A percentile compares a stretch with the other conserved stretches of the same genome.
Conservation (phyloP, 2,113 vertebrate species). For the Oxyura jamaicensis region DNA sequence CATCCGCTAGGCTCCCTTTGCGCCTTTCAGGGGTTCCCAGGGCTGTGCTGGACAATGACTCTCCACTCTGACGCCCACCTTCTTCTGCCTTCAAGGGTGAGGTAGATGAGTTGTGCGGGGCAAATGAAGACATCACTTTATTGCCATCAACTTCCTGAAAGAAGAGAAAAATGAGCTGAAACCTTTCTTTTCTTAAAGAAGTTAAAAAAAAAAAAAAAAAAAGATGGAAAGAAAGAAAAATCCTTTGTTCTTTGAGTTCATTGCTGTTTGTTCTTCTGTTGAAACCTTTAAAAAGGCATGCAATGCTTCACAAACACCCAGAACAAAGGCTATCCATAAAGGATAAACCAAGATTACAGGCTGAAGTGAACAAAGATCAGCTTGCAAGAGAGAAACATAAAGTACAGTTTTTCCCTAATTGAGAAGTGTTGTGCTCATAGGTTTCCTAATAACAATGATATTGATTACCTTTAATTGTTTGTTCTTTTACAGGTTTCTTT, state of each 20-base stretch:
- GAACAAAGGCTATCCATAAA: conserved; percentile 69
- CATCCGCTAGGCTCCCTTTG: conserved; percentile 97
- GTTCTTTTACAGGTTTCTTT: conserved; percentile 50
- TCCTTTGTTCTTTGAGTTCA: conserved; percentile 45
- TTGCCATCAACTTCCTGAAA: conserved; percentile 92
- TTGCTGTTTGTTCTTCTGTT: conserved; percentile 42
- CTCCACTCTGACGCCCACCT: conserved; percentile 88
- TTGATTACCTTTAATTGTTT: conserved; percentile 59
- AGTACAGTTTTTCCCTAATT: conserved; percentile 34
- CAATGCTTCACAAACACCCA: conserved; percentile 48
- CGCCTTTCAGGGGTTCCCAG: conserved; percentile 95
- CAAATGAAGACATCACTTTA: conserved; percentile 94
- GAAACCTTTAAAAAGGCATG: conserved; percentile 51
- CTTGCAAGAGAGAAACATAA: conserved; percentile 51
- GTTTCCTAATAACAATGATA: conserved; percentile 58
- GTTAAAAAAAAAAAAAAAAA: not conserved
- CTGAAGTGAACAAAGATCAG: conserved; percentile 57
- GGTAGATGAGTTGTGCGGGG: conserved; percentile 97
- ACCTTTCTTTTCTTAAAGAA: conserved; percentile 16
- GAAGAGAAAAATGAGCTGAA: conserved; percentile 40
- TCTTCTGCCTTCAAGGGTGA: conserved; percentile 96
- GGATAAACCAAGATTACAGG: conserved; percentile 55
- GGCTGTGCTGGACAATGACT: conserved; percentile 82
- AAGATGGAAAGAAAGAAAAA: not conserved
- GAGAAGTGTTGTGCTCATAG: conserved; percentile 32